Evolutionary conservation across 92 coral and sea anemone genomes (phyloP).

Genomic region (Phenganax subtilis): DNA sequence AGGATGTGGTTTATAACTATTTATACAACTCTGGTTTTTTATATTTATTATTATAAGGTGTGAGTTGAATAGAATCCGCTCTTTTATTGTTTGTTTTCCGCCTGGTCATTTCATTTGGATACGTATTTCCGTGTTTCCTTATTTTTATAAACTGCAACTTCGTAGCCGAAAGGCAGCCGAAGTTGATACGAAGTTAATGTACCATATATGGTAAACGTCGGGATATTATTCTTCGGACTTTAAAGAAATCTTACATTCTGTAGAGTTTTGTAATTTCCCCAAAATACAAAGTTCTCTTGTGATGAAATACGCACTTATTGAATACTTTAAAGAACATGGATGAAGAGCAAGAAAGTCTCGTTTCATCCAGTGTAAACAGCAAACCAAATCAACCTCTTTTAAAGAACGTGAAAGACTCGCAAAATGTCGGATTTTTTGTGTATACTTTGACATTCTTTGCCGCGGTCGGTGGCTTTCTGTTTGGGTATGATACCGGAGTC

Average conservation of each 20-base stretch:
- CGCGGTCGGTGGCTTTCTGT: conserved; percentile 85
- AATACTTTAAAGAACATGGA: not conserved
- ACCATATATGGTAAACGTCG: too few relatives aligned
- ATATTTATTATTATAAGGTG: not conserved
- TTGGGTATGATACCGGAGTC: conserved; percentile 96
- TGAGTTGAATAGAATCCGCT: not conserved
- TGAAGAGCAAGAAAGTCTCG: not conserved
- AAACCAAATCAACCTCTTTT: not conserved
- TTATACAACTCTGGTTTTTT: too few relatives aligned
- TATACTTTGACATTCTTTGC: conserved; percentile 71
- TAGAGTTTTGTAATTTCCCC: too few relatives aligned
- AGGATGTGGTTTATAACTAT: too few relatives aligned
- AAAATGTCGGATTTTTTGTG: conserved; percentile 47
- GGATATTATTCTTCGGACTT: too few relatives aligned
- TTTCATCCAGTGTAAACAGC: not conserved
- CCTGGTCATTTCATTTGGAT: too few relatives aligned
- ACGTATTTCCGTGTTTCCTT: too few relatives aligned
- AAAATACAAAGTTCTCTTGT: not conserved
- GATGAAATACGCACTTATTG: not conserved
- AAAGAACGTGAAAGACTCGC: not conserved
- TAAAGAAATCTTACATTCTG: too few relatives aligned
- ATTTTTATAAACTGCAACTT: too few relatives aligned
- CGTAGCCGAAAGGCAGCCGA: too few relatives aligned
- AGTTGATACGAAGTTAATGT: too few relatives aligned
- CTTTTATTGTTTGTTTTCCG: not conserved